Base-by-base conservation (phyloP, 2,888 invertebrate species). In the Caenorhabditis doughertyi region DNA sequence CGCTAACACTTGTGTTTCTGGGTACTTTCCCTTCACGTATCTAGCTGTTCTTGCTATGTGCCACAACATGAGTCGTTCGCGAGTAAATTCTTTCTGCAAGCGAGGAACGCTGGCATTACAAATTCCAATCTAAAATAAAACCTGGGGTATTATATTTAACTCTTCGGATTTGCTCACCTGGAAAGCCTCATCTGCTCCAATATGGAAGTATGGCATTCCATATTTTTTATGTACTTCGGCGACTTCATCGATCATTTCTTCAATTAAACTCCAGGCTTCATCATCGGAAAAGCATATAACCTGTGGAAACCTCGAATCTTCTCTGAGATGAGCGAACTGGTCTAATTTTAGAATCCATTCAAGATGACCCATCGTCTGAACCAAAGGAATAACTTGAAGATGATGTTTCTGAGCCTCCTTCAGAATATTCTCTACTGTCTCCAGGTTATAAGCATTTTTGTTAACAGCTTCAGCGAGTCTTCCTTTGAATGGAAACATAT, bases 311-410 rank as follows among this genome's bases (percentile, higher is more conserved):
- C 92, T 91, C 0, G 92, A 91, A 0, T 94, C 93, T 92, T 96
- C 96, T 85, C 96, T 92, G 60, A 95, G 92, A 79, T 95, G 93
- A 73, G 93, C 93, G 89, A 94, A 95, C 73, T 94, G 93, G 39
- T 94, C 92, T 29, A 95, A 93, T 90, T 96, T 96, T 60, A 96
- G 92, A 0, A 95, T 94, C 92, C 95, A 95, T 92, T 96, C 96
- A 92, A 96, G 92, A 91, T 96, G 96, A 0, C 96, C 96, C 92
- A 96, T 96, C 0, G 95, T 95, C 92, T 96, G 96, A 13, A 96
- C 93, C 56, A 96, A 92, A 0, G 96, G 96, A 87, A 96, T 95
- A 0, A 95, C 94, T 84, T 94, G 94, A 0, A 96, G 93, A 93
- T 79, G 35, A 21, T 83, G 82, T 39, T 74, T 79, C 35, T 79